phyloP scores from a whole-genome alignment of 35 echinoderm and acorn worm genomes.

The Stichopus chloronotus region DNA sequence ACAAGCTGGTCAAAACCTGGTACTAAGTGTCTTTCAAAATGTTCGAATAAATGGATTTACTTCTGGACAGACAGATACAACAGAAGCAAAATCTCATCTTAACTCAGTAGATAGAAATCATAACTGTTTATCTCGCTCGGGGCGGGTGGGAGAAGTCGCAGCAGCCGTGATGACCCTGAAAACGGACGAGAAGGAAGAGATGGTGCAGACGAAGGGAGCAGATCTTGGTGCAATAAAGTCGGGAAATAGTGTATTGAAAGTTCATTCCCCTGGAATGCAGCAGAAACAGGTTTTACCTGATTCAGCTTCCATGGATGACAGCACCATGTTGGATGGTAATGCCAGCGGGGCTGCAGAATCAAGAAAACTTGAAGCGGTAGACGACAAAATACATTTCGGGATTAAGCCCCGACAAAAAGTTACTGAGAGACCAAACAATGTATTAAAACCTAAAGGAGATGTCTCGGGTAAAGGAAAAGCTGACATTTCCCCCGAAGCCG shows the following conservation, averaged over 20 bases:
- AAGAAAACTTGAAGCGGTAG: not conserved
- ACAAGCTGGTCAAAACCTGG: slow-evolving; percentile 12
- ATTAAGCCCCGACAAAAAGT: not conserved
- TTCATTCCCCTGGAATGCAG: not conserved
- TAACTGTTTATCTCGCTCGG: not conserved
- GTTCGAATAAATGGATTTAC: not conserved
- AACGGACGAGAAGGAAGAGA: not conserved
- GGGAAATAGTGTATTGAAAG: not conserved
- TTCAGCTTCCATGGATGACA: not conserved
- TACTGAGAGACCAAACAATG: not conserved
- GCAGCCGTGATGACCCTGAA: not conserved
- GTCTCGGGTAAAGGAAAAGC: no score
- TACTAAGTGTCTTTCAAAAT: not conserved
- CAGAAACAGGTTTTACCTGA: not conserved
- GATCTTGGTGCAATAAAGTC: not conserved
- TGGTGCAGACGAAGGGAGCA: not conserved
- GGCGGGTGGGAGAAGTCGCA: not conserved
- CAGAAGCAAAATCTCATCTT: not conserved
- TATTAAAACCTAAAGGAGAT: not conserved
- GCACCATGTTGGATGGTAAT: not conserved
- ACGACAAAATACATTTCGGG: slow-evolving; percentile 16
- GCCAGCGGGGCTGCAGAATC: not conserved
- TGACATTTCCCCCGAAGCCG: not conserved
- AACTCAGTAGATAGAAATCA: slow-evolving; percentile 1
- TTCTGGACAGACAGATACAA: not conserved